phyloP scores from a whole-genome alignment of 2,113 vertebrate species.

The Trogon surrucura region DNA sequence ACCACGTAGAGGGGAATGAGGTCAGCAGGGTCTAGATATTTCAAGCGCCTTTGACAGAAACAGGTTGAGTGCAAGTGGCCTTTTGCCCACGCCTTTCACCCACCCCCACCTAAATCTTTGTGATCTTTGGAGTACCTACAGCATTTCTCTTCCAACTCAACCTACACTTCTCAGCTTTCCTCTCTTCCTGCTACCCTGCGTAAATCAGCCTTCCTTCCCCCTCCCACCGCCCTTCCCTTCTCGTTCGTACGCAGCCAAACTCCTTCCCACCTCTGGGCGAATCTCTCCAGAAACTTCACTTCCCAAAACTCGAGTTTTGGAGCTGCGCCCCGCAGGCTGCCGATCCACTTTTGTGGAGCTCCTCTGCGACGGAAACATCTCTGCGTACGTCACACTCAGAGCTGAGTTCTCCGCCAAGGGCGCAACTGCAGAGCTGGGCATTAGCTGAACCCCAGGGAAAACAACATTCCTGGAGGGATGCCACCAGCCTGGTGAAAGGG shows the following conservation, averaged over 20 bases:
- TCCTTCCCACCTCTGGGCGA: not conserved
- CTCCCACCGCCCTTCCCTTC: not conserved
- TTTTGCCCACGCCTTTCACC: not conserved
- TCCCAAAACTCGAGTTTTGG: not conserved
- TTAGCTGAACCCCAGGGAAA: not conserved
- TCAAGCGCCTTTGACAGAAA: not conserved
- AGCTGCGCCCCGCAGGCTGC: not conserved
- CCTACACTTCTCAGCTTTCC: not conserved
- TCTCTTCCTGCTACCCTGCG: not conserved
- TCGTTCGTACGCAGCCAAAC: not conserved
- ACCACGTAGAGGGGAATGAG: accelerated
- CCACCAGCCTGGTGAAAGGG: no score
- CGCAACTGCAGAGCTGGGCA: not conserved
- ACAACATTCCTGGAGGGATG: not conserved
- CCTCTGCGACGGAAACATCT: not conserved
- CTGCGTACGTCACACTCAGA: accelerated
- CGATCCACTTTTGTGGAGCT: not conserved
- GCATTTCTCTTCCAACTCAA: not conserved
- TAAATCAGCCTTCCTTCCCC: not conserved
- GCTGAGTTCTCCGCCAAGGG: not conserved
- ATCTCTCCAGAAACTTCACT: not conserved
- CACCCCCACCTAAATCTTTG: not conserved
- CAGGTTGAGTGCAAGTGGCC: not conserved
- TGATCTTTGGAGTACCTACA: not conserved
- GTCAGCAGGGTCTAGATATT: accelerated